Conservation (phyloP, 2,888 invertebrate genomes). For the Norana najaformis region DNA sequence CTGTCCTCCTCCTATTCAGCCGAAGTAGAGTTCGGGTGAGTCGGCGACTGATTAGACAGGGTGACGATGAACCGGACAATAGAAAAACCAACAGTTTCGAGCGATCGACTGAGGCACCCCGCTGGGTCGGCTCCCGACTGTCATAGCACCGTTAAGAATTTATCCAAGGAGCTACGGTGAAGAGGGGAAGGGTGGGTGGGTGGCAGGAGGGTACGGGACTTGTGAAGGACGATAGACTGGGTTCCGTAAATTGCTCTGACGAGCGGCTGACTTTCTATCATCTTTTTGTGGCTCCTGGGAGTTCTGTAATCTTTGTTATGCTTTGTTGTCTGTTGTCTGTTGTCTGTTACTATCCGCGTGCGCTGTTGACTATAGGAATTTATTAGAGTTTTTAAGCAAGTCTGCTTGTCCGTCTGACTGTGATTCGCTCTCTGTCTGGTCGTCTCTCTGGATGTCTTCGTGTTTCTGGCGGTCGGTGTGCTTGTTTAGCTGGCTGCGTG, state of each 20-base stretch:
- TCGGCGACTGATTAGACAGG: neutral
- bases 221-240: neutral
- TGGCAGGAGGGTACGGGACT: neutral
- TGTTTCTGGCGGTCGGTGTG: neutral
- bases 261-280: neutral
- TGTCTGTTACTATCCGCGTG: neutral
- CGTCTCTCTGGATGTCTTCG: neutral
- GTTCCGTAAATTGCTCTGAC: neutral
- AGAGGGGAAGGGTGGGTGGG: neutral
- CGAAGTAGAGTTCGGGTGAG: neutral
- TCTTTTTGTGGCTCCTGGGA: neutral
- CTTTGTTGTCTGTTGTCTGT: neutral
- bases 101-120: neutral
- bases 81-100: constrained; percentile 16
- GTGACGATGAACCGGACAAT: neutral
- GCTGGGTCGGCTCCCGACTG: neutral
- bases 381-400: neutral
- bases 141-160: neutral
- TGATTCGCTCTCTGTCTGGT: neutral
- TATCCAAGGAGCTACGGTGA: neutral
- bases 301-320: no score
- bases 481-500: neutral
- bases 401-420: neutral
- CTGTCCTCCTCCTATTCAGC: neutral
- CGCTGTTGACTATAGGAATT: neutral